phyloP scores from a whole-genome alignment of 2,797 vertebrate species.

The Spheniscus humboldti region DNA sequence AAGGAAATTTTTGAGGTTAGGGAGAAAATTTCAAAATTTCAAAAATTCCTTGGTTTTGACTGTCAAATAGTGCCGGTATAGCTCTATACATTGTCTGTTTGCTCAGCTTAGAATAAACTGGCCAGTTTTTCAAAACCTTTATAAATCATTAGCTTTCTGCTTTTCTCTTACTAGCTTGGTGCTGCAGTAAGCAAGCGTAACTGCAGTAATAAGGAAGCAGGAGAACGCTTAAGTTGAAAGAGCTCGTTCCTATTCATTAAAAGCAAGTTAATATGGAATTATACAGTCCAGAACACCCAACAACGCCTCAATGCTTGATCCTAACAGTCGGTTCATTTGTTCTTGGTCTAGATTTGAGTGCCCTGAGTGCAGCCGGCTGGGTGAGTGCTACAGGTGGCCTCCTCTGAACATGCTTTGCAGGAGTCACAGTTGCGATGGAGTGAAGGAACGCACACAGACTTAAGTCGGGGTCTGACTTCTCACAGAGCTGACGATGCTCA shows the following conservation, averaged over 20 bases:
- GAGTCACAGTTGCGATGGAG: rapidly evolving
- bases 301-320: not conserved
- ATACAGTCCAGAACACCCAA: not conserved
- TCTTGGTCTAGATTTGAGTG: not conserved
- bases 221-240: not conserved
- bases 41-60: not conserved
- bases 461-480: not conserved
- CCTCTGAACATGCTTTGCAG: not conserved
- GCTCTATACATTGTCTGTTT: not conserved
- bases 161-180: not conserved
- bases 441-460: rapidly evolving
- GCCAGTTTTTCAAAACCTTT: not conserved
- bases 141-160: not conserved
- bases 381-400: not conserved
- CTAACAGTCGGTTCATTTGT: not conserved
- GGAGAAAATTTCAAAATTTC: not conserved
- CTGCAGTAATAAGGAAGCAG: not conserved
- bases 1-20: not conserved
- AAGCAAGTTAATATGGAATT: not conserved
- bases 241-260: not conserved
- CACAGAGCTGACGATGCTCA: not conserved
- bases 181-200: not conserved
- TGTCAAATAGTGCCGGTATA: not conserved
- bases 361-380: not conserved
- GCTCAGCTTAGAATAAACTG: not conserved